phyloP scores from a whole-genome alignment of 2,888 invertebrate genomes.

The Eupithecia subfuscata region DNA sequence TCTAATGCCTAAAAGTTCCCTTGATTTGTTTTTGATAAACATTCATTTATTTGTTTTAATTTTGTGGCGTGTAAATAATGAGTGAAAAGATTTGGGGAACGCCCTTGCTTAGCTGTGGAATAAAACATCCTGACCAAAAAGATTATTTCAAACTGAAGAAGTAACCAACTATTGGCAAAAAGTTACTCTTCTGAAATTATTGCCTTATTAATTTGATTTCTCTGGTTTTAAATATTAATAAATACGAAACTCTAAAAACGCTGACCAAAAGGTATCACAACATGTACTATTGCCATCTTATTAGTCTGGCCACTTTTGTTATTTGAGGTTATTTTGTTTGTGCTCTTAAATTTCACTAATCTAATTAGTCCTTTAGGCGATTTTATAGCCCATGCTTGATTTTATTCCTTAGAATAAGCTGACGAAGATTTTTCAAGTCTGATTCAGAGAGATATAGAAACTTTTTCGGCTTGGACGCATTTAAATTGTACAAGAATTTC shows the following conservation, averaged over 20 bases:
- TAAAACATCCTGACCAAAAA: neutral
- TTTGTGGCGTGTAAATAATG: too few relatives aligned
- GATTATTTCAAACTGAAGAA: neutral
- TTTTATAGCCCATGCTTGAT: constrained; percentile 37
- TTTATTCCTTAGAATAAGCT: constrained; percentile 48
- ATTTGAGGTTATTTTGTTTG: constrained; percentile 21
- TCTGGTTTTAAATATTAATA: neutral
- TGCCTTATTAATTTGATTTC: neutral
- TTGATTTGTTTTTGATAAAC: neutral
- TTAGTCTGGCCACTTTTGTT: neutral
- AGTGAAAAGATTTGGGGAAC: neutral
- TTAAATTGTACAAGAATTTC: constrained; percentile 61
- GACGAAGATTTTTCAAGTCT: constrained; percentile 60
- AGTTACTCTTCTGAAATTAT: neutral
- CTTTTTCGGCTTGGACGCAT: constrained; percentile 52
- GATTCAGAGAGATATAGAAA: constrained; percentile 57
- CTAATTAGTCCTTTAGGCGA: constrained; percentile 1
- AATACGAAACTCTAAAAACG: neutral
- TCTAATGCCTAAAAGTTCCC: neutral
- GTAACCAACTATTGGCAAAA: neutral
- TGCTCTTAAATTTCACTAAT: neutral
- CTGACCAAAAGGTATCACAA: neutral
- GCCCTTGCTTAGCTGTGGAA: too few relatives aligned
- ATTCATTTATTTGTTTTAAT: neutral
- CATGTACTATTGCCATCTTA: neutral